These are phyloP conservation scores for Uropetala carovei DNA, from an alignment of 2,888 invertebrate species.

Conservation along the genomic window DNA sequence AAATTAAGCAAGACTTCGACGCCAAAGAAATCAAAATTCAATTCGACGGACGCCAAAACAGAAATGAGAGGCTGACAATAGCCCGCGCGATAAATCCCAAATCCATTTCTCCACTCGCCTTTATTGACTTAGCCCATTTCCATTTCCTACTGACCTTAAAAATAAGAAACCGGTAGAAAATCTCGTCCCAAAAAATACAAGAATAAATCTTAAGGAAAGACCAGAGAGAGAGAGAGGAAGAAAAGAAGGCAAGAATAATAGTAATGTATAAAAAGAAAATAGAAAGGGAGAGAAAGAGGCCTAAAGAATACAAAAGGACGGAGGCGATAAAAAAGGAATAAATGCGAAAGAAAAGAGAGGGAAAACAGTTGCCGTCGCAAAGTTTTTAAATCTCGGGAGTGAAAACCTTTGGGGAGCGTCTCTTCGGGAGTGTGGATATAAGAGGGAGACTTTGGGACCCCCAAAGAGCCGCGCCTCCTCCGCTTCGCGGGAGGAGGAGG, in stretches of 20 bases:
- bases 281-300: not conserved
- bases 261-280: not conserved
- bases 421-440: conserved; percentile 40
- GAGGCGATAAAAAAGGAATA: conserved; percentile 37
- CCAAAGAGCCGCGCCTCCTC: too few species aligned
- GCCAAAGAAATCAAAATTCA: not conserved
- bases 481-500: not conserved
- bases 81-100: conserved; percentile 3
- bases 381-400: conserved; percentile 51
- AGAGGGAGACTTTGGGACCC: not conserved
- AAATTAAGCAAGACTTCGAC: too few species aligned
- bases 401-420: conserved; percentile 16
- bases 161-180: not conserved
- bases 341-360: conserved; percentile 28
- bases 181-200: not conserved
- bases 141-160: not conserved
- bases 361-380: conserved; percentile 39
- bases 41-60: not conserved
- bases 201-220: not conserved
- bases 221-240: not conserved
- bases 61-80: not conserved
- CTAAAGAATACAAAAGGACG: not conserved
- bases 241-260: not conserved
- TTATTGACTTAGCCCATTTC: not conserved
- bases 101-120: not conserved